Percentiles rank a stretch among this genome's conserved stretches.
phyloP scores from a whole-genome alignment of 2,888 invertebrate species.

The Hypercompe scribonia region DNA sequence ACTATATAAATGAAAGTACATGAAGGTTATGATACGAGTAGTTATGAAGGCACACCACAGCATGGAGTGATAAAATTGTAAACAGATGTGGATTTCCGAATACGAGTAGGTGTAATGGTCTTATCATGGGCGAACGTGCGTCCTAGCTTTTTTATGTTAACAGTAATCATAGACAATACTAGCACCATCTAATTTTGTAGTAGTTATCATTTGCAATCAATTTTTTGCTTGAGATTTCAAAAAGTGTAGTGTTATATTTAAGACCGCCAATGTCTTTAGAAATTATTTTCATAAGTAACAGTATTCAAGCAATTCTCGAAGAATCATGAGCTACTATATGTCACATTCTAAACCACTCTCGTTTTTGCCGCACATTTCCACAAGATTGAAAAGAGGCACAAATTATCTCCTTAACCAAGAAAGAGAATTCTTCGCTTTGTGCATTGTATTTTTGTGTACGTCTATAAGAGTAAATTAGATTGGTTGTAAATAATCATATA shows the following conservation, averaged over 20 bases:
- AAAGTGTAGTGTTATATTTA: not conserved
- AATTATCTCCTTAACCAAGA: not conserved
- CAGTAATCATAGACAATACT: not conserved
- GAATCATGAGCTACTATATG: not conserved
- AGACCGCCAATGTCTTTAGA: not conserved
- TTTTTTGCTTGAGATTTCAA: not conserved
- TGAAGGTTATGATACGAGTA: slow-evolving; percentile 1
- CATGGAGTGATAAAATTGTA: too few species aligned
- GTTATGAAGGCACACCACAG: not conserved
- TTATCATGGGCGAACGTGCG: not conserved
- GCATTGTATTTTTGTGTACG: not conserved
- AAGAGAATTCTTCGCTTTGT: not conserved
- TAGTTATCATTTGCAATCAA: not conserved
- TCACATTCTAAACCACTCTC: not conserved
- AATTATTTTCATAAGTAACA: not conserved
- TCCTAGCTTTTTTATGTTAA: not conserved
- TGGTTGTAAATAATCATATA: not conserved
- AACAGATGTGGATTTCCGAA: not conserved
- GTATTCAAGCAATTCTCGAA: not conserved
- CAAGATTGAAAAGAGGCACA: not conserved
- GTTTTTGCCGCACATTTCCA: not conserved
- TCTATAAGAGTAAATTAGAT: not conserved
- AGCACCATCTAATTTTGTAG: not conserved
- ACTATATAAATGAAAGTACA: not conserved
- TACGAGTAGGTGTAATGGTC: not conserved